These are phyloP conservation scores for Dendrolimus punctatus DNA, from an alignment of 1,140 invertebrate genomes.

Conservation along the genomic window DNA sequence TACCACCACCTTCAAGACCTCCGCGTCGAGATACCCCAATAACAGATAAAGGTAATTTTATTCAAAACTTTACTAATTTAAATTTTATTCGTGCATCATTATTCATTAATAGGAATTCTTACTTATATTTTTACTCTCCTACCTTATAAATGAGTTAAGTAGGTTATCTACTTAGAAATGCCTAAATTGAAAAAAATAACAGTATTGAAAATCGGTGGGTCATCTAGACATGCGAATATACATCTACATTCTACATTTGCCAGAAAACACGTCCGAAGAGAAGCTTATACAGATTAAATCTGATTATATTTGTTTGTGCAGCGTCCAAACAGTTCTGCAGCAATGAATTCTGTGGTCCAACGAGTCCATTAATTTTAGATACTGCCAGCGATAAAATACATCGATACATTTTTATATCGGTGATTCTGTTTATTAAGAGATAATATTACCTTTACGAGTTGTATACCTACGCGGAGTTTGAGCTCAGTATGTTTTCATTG, in stretches of 20 bases:
- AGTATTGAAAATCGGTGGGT: no score
- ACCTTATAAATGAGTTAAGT: no score
- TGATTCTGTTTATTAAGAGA: constrained; percentile 67
- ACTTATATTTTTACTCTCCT: no score
- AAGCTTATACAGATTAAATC: no score
- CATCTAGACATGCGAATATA: no score
- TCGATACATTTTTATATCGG: constrained; percentile 56
- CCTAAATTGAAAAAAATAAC: no score
- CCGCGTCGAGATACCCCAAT: constrained; percentile 52
- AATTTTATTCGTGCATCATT: no score
- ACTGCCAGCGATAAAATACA: constrained; percentile 43
- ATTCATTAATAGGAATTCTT: no score
- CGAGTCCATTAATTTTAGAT: constrained; percentile 49
- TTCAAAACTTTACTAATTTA: background rate
- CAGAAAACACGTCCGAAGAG: no score
- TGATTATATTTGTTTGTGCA: constrained; percentile 1
- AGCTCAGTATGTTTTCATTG: constrained; percentile 60
- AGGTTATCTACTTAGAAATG: no score
- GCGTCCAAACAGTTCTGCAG: constrained; percentile 1
- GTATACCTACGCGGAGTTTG: constrained; percentile 36
- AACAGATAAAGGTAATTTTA: constrained; percentile 50
- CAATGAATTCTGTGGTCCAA: constrained; percentile 26
- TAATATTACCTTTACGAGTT: constrained; percentile 67
- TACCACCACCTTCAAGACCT: constrained; percentile 52
- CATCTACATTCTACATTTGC: no score